Evolutionary conservation across 2,113 vertebrate genomes (phyloP), one percentile per base, ranked within the genome.

Genomic region (Jaculus jaculus): DNA sequence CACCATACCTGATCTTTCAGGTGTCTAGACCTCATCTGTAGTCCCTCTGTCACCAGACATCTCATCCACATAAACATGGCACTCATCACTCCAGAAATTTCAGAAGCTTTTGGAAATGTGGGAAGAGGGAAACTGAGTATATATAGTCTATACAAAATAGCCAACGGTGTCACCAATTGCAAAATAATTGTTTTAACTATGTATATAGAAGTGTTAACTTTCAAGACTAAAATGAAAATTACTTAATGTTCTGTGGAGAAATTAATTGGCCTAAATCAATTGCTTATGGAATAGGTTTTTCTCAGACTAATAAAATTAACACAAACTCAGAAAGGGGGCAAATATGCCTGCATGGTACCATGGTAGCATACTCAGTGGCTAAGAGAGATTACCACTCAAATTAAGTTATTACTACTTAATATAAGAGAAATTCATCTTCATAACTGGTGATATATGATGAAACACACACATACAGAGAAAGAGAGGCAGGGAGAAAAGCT

Each of bases 261-360:
- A 32, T 54, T 30, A 75, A 92, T n/a, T 74, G 60, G 23, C 80
- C 12, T 94, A 42, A 81, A 84, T 78, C 83, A 90, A 42, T 66
- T 58, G 6, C n/a, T 39, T 39, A 80, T 63, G 9, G 9, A 68
- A 47, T 69, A 21, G 8, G 1, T 47, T 34, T 61, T 79, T 72
- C 37, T 79, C 79, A 32, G 9, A 81, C n/a, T 80, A 26, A 51
- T 72, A 37, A 89, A 65, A 87, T 28, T 47, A 12, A 32, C 37
- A 58, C 28, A 47, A 39, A 77, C 77, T 54, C 89, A 39, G 51
- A 42, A 73, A 75, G 72, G 32, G 39, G 69, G 5, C 24, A 42
- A 37, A 4, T 1, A 39, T 21, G 42, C 42, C 42, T 47, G 42
- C 85, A 65, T 12, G 18, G 3, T 28, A 20, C 15, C 24, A 58